These are phyloP conservation scores for Ardeotis arabs DNA, from an alignment of 2,113 vertebrate genomes.

Conservation along the genomic window DNA sequence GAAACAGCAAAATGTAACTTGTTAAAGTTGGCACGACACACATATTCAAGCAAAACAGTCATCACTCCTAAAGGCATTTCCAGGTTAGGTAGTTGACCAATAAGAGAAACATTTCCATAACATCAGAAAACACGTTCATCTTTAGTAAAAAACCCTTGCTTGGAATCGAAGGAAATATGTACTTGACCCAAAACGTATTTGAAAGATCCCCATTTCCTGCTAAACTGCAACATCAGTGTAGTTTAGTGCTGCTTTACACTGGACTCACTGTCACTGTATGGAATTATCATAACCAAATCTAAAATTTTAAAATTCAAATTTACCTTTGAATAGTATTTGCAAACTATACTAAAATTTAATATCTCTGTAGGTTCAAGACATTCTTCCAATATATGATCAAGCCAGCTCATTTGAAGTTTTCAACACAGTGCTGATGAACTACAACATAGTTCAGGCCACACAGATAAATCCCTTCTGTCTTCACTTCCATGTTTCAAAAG, in stretches of 20 bases:
- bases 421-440: not conserved
- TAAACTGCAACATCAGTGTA: not conserved
- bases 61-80: not conserved
- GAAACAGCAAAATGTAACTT: not conserved
- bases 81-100: not conserved
- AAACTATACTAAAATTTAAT: not conserved
- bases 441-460: not conserved
- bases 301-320: not conserved
- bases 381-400: not conserved
- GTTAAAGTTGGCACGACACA: not conserved
- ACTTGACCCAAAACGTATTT: not conserved
- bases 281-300: not conserved
- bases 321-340: not conserved
- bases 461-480: not conserved
- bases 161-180: constrained; percentile 10
- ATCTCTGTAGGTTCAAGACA: not conserved
- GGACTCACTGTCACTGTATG: not conserved
- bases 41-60: not conserved
- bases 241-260: not conserved
- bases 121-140: not conserved
- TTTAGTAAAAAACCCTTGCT: not conserved
- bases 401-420: not conserved
- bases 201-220: not conserved
- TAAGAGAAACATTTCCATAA: not conserved
- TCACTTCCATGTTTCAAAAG: not conserved